phyloP scores from a whole-genome alignment of 1,140 invertebrate genomes.

The Neodiprion fabricii region DNA sequence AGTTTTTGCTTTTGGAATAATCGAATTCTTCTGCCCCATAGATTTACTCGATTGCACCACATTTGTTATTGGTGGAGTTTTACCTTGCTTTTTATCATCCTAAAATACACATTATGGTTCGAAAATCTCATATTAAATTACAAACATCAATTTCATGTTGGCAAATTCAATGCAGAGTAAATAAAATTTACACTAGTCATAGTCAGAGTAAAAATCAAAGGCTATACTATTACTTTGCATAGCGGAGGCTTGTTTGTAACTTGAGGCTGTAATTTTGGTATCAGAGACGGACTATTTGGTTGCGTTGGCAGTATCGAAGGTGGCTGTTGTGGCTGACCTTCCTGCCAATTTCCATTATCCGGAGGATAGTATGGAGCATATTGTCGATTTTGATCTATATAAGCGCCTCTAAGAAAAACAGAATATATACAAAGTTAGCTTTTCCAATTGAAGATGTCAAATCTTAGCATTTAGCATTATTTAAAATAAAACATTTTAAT shows the following conservation, averaged over 20 bases:
- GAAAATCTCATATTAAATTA: background rate
- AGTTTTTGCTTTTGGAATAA: background rate
- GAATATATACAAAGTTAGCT: background rate
- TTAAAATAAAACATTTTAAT: background rate
- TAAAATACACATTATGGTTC: background rate
- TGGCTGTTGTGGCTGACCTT: slow-evolving; percentile 34
- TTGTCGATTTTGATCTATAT: slow-evolving; percentile 39
- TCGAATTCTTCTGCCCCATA: background rate
- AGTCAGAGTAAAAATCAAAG: background rate
- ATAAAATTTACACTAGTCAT: background rate
- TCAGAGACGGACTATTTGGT: slow-evolving; percentile 19
- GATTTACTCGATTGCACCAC: background rate
- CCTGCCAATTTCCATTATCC: slow-evolving; percentile 44
- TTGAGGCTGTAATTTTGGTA: slow-evolving; percentile 26
- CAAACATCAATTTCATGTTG: slow-evolving; percentile 33
- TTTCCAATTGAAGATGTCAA: background rate
- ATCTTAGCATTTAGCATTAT: background rate
- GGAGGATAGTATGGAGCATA: slow-evolving; percentile 46
- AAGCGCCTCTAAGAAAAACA: slow-evolving; percentile 29
- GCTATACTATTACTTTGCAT: slow-evolving; percentile 39
- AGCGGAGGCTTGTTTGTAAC: slow-evolving; percentile 31
- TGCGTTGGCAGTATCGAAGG: slow-evolving; percentile 19
- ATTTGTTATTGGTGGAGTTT: background rate
- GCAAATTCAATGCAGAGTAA: slow-evolving; percentile 5
- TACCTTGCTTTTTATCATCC: background rate